Base-by-base conservation (phyloP, 2,888 invertebrate species). In the Machimus rusticus region DNA sequence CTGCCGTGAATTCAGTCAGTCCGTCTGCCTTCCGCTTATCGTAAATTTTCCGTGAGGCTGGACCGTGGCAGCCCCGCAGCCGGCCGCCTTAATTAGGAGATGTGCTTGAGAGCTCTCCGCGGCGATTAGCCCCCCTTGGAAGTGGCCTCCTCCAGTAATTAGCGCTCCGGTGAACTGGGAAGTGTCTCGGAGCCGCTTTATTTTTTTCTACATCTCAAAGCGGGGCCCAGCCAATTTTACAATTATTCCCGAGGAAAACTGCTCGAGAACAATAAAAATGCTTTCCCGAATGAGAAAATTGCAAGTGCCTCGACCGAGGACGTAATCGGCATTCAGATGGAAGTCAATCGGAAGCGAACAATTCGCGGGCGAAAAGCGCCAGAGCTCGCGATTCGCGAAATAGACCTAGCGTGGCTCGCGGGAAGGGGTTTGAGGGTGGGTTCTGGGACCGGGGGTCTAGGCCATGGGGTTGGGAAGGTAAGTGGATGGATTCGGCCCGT, bases 231-330 rank as follows among this genome's bases (percentile, higher is more conserved):
- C 19, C 57, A 57, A 82, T 82, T 57, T 82, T 82, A 39, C 39
- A 82, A 57, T 82, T 82, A 66, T 57, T 39, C 37, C 9, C 37
- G 28, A 78, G 46, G 78, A 55, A 74, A 84, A 74, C 55, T 37
- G 16, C 66, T 28, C 66, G 28, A 66, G 23, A 66, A 66, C 66
- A 66, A 66, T 66, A 23, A 23, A 84, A 84, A 74, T 16, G 4
- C 4, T 74, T 46, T 74, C 46, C 51, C 74, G 31, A 85, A 85
- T 85, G 74, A 74, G 74, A 85, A 85, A 85, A 85, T 85, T 85
- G 31, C 85, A 74, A 76, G 39, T 76, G 14, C n/a, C 76, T 37
- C 39, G 6, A 39, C 37, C 16, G 34, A 34, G 79, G 43, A 9
- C 82, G 43, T 28, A 39, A 39, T 39, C 39, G 39, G 16, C 39